These are phyloP conservation scores for Polydrusus cervinus DNA, from an alignment of 2,888 invertebrate genomes.

Conservation along the genomic window DNA sequence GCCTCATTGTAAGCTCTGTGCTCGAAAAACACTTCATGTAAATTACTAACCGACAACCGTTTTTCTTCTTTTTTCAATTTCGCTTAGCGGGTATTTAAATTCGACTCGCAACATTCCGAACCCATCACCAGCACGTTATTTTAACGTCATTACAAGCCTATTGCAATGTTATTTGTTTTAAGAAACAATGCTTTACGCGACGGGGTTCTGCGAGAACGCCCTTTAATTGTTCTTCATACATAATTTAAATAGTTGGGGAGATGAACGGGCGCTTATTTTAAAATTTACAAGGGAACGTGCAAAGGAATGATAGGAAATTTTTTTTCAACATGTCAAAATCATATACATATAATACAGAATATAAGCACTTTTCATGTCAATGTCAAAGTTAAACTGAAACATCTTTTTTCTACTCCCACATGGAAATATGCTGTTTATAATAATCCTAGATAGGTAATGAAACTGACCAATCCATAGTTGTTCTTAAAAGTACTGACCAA, in stretches of 20 bases:
- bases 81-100: conserved; percentile 39
- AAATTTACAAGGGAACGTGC: conserved; percentile 28
- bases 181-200: conserved; percentile 47
- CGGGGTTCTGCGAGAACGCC: conserved; percentile 41
- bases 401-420: too few species aligned
- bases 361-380: too few species aligned
- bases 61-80: conserved; percentile 32
- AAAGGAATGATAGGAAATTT: neutral
- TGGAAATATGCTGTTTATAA: too few species aligned
- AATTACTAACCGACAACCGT: conserved; percentile 22
- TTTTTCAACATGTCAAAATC: too few species aligned
- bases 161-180: conserved; percentile 52
- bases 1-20: conserved; percentile 1
- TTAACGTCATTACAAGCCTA: conserved; percentile 49
- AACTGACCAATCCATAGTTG: too few species aligned
- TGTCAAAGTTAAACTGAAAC: too few species aligned
- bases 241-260: conserved; percentile 41
- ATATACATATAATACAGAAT: too few species aligned
- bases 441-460: too few species aligned
- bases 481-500: too few species aligned
- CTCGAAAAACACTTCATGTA: conserved; percentile 17
- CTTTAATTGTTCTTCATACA: conserved; percentile 48
- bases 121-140: conserved; percentile 43
- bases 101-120: conserved; percentile 45
- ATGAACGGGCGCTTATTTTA: conserved; percentile 6